phyloP scores from a whole-genome alignment of 1,140 invertebrate species.

The Gyrodactylus bullatarudis region DNA sequence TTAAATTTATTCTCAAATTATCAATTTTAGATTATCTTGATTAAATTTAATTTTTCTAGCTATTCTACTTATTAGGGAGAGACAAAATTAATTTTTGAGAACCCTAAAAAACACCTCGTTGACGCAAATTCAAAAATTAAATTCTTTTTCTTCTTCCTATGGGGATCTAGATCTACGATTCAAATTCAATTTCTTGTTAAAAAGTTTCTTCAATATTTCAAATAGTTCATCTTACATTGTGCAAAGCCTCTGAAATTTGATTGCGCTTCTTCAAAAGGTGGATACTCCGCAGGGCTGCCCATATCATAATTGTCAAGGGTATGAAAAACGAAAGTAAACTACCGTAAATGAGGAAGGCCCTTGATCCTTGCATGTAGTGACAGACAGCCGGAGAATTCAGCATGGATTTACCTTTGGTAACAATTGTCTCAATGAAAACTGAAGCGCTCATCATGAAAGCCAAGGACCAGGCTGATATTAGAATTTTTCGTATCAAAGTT shows the following conservation, averaged over 20 bases:
- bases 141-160: no score
- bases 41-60: no score
- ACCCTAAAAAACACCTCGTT: no score
- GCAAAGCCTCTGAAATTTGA: background rate
- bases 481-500: background rate
- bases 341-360: background rate
- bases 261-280: background rate
- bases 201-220: background rate
- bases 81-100: no score
- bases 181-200: background rate
- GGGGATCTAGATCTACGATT: no score
- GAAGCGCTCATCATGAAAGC: background rate
- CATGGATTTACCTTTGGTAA: background rate
- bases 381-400: background rate
- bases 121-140: no score
- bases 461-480: background rate
- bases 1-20: no score
- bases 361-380: background rate
- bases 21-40: no score
- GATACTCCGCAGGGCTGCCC: background rate
- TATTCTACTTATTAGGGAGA: no score
- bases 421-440: background rate
- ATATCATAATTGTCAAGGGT: background rate
- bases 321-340: constrained; percentile 1
- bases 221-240: background rate